These are phyloP conservation scores for Haemorhous mexicanus DNA, from an alignment of 2,113 vertebrate species.

Conservation along the genomic window DNA sequence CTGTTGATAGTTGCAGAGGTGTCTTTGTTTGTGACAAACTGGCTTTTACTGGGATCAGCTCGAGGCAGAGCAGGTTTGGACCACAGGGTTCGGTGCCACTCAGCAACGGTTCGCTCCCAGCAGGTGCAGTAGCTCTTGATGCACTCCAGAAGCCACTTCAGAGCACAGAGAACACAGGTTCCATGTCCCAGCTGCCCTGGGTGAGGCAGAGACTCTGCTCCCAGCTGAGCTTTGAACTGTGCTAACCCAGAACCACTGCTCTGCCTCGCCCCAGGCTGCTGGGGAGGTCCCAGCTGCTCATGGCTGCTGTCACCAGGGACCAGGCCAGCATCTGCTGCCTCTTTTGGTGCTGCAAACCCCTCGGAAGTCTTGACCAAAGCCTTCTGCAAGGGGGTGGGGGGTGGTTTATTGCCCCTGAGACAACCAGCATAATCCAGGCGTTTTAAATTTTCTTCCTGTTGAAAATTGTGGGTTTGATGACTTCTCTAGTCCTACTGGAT, in stretches of 20 bases:
- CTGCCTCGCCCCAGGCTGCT: not conserved
- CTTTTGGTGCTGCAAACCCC: conserved; percentile 48
- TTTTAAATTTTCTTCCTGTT: not conserved
- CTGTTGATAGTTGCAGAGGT: conserved; percentile 23
- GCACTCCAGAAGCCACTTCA: conserved; percentile 1
- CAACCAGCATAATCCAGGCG: not conserved
- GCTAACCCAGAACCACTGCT: not conserved
- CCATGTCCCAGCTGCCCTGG: not conserved
- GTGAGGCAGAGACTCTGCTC: not conserved
- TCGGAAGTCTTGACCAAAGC: conserved; percentile 15
- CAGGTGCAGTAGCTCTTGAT: not conserved
- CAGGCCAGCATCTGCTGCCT: conserved; percentile 1
- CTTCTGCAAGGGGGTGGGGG: not conserved
- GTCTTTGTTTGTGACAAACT: not conserved
- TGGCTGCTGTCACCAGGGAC: conserved; percentile 15
- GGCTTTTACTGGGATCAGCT: conserved; percentile 24
- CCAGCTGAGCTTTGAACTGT: not conserved
- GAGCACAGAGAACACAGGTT: not conserved
- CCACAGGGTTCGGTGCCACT: not conserved
- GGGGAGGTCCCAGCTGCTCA: not conserved
- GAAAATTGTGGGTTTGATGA: not conserved
- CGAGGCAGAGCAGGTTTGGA: not conserved
- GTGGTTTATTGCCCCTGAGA: not conserved
- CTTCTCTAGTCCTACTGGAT: not conserved
- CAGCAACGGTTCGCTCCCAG: not conserved